Base-by-base conservation (phyloP, 2,113 vertebrate genomes). In the Perca fluviatilis region DNA sequence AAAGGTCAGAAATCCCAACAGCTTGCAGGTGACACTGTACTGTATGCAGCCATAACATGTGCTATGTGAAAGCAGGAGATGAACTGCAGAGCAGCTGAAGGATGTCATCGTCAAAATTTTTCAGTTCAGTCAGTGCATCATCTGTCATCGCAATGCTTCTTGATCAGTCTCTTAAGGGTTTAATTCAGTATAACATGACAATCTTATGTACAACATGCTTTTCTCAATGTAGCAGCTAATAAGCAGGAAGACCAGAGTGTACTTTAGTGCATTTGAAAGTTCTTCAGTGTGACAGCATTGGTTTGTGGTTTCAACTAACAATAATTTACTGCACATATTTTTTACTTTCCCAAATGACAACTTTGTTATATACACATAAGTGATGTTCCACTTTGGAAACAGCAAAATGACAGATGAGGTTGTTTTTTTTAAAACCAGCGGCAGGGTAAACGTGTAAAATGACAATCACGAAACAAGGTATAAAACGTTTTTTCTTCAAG, bases 261-360 rank as follows among this genome's bases (percentile, higher is more conserved):
- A 11, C 71, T 87, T 79, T n/a, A 91, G 90, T 92, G 89, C 88
- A 88, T 78, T 80, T 84, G 16, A 73, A 78, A 7, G 53, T 70
- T 83, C 43, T 80, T 78, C 80, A 88, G 79, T 68, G 61, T 87
- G 85, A 83, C 12, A 63, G 43, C 56, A 74, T 49, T 47, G 53
- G 47, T 85, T 88, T 65, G 77, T 66, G n/a, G 57, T 87, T 86
- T 50, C 9, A 68, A 65, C 58, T 23, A 40, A 83, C 68, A 80
- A 51, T 84, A 79, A 74, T 46, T 74, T 83, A 67, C 58, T 74
- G 78, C 79, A 80, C 9, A 1, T 46, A 5, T 11, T 86, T 2
- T 57, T 21, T 73, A 43, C 40, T 56, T 74, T 65, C 30, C 49
- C 23, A 63, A 74, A 82, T n/a, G 40, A 84, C 27, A 71, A 65